Evolutionary conservation across 2,113 vertebrate species (phyloP), one percentile per base, ranked within the genome.

Genomic region (Spilogale gracilis): DNA sequence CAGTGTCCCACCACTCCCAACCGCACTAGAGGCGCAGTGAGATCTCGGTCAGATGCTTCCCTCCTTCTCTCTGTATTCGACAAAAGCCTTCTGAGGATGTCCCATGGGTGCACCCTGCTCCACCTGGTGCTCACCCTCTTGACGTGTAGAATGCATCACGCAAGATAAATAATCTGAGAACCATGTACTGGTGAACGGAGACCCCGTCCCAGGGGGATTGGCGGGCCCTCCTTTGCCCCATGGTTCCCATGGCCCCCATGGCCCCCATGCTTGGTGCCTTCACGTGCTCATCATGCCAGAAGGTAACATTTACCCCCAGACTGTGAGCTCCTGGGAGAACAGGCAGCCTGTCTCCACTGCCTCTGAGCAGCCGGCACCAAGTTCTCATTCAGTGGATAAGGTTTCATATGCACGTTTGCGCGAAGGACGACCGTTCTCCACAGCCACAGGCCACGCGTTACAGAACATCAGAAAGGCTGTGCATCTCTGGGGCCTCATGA

Each of bases 371-470:
- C 48, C 25, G 12, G 50, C 9, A 30, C 32, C 9, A 8, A 2
- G 45, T 0, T 30, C 18, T 32, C 38, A 1, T 4, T 30, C 18
- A 0, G n/a, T 45, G 6, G 60, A 45, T 4, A 38, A 38, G 10
- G 12, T 65, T 1, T 17, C 30, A 9, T 2, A 5, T 5, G 9
- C 21, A 14, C 13, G 17, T 74, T 1, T 32, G 48, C 17, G 11
- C 13, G 71, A 38, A 25, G 4, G 48, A n/a, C 0, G 20, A 5
- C 30, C 0, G 20, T 18, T 54, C 63, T 38, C 21, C 32, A 12
- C 0, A 1, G 84, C 12, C 23, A 23, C 0, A 0, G 32, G 32
- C 63, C 5, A 23, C 2, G 4, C 0, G 2, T 8, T 9, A 25
- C 73, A 5, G 9, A n/a, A 9, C 6, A 27, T 27, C 2, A 52